phyloP scores from a whole-genome alignment of 2,113 vertebrate species.

The Eretmodus cyanostictus region DNA sequence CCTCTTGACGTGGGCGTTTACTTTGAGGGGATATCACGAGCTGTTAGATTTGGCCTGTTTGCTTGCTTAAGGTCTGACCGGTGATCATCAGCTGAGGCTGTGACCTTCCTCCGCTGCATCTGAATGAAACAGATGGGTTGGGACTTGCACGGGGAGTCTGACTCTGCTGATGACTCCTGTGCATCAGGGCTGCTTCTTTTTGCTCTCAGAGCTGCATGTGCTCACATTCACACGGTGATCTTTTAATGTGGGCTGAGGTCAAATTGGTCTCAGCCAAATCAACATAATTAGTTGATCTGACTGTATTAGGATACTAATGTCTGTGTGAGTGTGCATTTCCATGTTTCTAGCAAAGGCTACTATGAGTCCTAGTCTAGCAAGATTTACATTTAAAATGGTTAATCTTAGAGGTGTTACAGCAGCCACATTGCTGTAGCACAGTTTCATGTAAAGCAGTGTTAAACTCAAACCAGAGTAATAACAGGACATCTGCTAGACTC shows the following conservation, averaged over 20 bases:
- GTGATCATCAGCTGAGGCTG: background rate
- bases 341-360: background rate
- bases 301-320: background rate
- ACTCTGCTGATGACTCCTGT: conserved; percentile 40
- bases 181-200: background rate
- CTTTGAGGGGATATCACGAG: background rate
- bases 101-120: background rate
- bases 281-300: conserved; percentile 1
- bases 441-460: background rate
- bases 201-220: background rate
- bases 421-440: background rate
- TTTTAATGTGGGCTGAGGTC: background rate
- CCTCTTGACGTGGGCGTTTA: background rate
- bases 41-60: background rate
- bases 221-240: background rate
- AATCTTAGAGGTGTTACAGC: background rate
- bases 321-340: background rate
- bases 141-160: background rate
- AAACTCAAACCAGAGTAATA: background rate
- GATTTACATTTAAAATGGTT: background rate
- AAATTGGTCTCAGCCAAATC: conserved; percentile 23
- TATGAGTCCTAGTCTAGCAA: background rate
- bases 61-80: background rate
- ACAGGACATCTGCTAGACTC: background rate
- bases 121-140: conserved; percentile 54